Base-by-base conservation (phyloP, 2,888 invertebrate species). In the Electrophaes corylata region DNA sequence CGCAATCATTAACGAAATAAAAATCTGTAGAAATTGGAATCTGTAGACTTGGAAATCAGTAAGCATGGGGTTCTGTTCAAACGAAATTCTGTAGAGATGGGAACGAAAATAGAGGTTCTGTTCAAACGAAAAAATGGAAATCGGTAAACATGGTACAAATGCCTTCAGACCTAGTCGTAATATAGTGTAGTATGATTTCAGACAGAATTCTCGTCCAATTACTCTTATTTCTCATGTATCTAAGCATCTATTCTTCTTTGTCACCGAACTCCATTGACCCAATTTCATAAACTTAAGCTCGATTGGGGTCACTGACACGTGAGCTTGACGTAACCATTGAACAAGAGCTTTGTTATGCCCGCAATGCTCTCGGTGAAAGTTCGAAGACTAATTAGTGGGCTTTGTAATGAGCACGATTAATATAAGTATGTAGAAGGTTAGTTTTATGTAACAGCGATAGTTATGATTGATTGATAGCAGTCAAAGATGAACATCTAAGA, bases 311-410 rank as follows among this genome's bases (percentile, higher is more conserved):
- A 62, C 46, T 66, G 66, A 68, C 68, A 62, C 50, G 44, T 64
- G 49, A 53, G 43, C 33, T 52, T 8, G 61, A 66, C 55, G 64
- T 60, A 68, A 65, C 52, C 43, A 60, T 68, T 66, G 59, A 66
- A 68, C 61, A 65, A 65, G 8, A 47, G 31, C 62, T 50, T 66
- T 66, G 65, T 65, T 56, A n/a, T n/a, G n/a, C n/a, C n/a, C n/a
- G 53, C 39, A 57, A 49, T 49, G 52, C 46, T 39, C 45, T 16
- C 45, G 62, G 67, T 65, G 67, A 67, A 67, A 67, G 67, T 63
- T 67, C 44, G 55, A 33, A 57, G 48, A 48, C 43, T 60, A 39
- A 44, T 57, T 49, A 37, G 48, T 12, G 48, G 44, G 45, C 56
- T 52, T 62, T 57, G 48, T 52, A 60, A 63, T 62, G 62, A 47